Evolutionary conservation across 1,140 invertebrate genomes (phyloP).

Genomic region (Saccostrea glomerata): DNA sequence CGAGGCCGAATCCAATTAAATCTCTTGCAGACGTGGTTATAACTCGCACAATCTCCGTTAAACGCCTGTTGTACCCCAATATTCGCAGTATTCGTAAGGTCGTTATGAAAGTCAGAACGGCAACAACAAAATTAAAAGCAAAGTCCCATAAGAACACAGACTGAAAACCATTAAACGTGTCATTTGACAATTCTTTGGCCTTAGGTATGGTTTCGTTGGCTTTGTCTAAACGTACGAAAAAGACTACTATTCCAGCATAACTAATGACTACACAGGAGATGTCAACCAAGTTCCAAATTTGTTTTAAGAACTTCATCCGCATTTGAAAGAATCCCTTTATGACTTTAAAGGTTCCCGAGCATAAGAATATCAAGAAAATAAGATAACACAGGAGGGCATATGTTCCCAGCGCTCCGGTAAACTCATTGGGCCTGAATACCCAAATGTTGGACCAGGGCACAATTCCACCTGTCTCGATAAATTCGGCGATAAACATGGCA

Average conservation of each 20-base stretch:
- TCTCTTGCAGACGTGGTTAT: constrained; percentile 51
- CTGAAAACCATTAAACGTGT: constrained; percentile 62
- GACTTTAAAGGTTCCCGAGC: constrained; percentile 40
- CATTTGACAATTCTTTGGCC: constrained; percentile 34
- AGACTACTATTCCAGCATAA: constrained; percentile 71
- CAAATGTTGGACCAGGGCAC: constrained; percentile 65
- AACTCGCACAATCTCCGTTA: constrained; percentile 58
- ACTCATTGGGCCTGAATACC: constrained; percentile 60
- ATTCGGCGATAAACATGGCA: constrained; percentile 72
- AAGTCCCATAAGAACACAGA: constrained; percentile 64
- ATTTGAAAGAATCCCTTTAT: constrained; percentile 60
- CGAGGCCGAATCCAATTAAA: constrained; percentile 65
- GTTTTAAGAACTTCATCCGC: constrained; percentile 66
- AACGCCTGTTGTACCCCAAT: constrained; percentile 64
- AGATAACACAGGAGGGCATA: constrained; percentile 65
- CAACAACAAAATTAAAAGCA: constrained; percentile 52
- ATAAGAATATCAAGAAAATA: constrained; percentile 57
- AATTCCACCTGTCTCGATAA: constrained; percentile 78
- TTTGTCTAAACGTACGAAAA: constrained; percentile 61
- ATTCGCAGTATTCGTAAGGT: constrained; percentile 61
- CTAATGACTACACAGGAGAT: constrained; percentile 69
- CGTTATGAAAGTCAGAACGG: constrained; percentile 56
- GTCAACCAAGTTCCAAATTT: constrained; percentile 78
- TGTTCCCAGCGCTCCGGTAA: constrained; percentile 58
- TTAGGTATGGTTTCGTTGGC: constrained; percentile 37